Evolutionary conservation across 2,888 invertebrate species (phyloP).

Genomic region (Aromia moschata): DNA sequence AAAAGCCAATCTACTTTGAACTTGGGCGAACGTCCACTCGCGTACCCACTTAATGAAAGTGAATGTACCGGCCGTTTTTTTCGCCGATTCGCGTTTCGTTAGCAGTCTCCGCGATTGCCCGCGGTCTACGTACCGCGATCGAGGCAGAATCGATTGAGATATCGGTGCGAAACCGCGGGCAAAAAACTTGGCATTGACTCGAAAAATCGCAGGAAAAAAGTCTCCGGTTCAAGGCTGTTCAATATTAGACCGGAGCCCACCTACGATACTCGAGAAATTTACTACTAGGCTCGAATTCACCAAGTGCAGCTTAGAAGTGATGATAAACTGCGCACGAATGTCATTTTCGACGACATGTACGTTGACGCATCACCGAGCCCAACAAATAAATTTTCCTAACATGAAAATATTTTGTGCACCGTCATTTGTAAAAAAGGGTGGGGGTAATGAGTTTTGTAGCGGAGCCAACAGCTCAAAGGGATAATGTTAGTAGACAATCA

Average conservation of each 20-base stretch:
- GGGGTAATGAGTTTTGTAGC: too few species aligned
- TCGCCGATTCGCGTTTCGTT: neutral
- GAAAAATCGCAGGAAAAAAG: slow-evolving; percentile 31
- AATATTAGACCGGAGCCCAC: slow-evolving; percentile 36
- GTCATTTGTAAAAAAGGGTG: too few species aligned
- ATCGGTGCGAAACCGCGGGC: slow-evolving; percentile 13
- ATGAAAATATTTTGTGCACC: too few species aligned
- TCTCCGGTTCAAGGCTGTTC: slow-evolving; percentile 41
- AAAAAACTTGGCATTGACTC: slow-evolving; percentile 37
- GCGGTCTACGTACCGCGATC: slow-evolving; percentile 11
- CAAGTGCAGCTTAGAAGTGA: too few species aligned
- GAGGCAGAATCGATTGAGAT: slow-evolving; percentile 15
- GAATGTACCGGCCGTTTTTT: slow-evolving; percentile 7
- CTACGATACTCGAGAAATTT: slow-evolving; percentile 6
- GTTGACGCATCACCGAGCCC: too few species aligned
- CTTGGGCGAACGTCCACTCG: neutral
- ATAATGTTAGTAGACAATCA: too few species aligned
- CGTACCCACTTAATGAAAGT: slow-evolving; percentile 1
- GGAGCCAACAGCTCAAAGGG: too few species aligned
- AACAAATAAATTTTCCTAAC: too few species aligned
- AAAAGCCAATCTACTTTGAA: neutral
- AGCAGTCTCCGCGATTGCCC: neutral
- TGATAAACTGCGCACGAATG: too few species aligned
- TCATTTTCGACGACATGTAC: too few species aligned
- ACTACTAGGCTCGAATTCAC: too few species aligned